These are phyloP conservation scores for Desmodus rotundus DNA, from an alignment of 2,113 vertebrate genomes.

Conservation along the genomic window DNA sequence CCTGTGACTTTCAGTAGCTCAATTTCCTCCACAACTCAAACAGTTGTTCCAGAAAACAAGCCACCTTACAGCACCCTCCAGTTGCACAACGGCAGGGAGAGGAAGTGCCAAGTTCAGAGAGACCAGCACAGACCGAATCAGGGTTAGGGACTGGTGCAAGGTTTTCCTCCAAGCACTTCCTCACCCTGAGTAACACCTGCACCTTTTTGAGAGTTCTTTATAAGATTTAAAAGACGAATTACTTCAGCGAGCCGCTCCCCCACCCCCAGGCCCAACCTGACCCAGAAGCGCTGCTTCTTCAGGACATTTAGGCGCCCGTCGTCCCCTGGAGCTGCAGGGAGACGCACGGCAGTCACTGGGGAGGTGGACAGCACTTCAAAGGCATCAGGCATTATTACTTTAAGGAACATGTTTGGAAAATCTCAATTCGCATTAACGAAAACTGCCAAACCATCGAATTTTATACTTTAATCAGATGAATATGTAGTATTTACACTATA, in stretches of 20 bases:
- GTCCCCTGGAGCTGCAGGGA: not conserved
- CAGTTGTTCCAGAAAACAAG: conserved; percentile 27
- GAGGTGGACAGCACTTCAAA: not conserved
- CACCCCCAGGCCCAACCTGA: not conserved
- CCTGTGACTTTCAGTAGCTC: not conserved
- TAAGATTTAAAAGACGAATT: not conserved
- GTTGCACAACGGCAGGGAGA: conserved; percentile 37
- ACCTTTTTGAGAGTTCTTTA: not conserved
- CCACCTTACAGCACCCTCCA: not conserved
- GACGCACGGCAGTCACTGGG: not conserved
- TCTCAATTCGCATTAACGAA: not conserved
- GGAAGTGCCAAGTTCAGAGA: conserved; percentile 26
- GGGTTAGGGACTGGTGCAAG: not conserved
- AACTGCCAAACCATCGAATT: not conserved
- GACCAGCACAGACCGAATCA: not conserved
- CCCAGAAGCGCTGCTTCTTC: not conserved
- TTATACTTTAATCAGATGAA: not conserved
- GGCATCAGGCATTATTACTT: not conserved
- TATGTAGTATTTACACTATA: not conserved
- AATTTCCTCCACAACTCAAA: conserved; percentile 12
- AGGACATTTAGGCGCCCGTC: not conserved
- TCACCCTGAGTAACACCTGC: not conserved
- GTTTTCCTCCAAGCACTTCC: not conserved
- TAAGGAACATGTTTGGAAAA: not conserved
- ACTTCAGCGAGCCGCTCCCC: not conserved